Evolutionary conservation across 2,888 invertebrate genomes (phyloP).

Genomic region (Pyrrhopygopsis socrates): DNA sequence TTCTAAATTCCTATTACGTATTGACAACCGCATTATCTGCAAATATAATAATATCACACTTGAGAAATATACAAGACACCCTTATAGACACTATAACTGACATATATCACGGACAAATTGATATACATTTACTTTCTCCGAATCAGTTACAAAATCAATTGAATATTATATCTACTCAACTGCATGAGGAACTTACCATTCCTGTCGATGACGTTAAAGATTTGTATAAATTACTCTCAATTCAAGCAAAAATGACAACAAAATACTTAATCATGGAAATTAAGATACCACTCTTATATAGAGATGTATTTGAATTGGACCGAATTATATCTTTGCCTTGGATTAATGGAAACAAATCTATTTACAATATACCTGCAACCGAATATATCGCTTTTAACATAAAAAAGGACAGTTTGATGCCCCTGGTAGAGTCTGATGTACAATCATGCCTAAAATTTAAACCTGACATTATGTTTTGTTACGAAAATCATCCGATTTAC

Average conservation of each 20-base stretch:
- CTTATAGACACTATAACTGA: not conserved
- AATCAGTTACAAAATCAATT: conserved; percentile 11
- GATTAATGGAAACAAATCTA: not conserved
- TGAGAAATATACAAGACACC: not conserved
- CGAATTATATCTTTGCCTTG: not conserved
- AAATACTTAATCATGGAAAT: conserved; percentile 29
- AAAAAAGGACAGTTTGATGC: conserved; percentile 22
- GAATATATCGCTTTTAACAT: conserved; percentile 17
- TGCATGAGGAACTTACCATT: not conserved
- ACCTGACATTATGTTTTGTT: not conserved
- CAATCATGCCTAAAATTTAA: not conserved
- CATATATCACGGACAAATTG: not conserved
- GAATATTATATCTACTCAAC: not conserved
- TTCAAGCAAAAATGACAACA: conserved; percentile 13
- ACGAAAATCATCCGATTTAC: not conserved
- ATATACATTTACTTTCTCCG: not conserved
- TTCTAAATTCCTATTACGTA: not conserved
- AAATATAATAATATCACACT: conserved; percentile 7
- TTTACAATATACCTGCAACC: conserved; percentile 2
- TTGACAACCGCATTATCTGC: conserved; percentile 14
- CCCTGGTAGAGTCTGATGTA: not conserved
- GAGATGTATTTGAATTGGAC: conserved; percentile 32
- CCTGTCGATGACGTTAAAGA: conserved; percentile 29
- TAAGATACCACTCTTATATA: conserved; percentile 38
- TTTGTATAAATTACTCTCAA: conserved; percentile 37